Evolutionary conservation across 2,113 vertebrate genomes (phyloP), one percentile per base, ranked within the genome.

Genomic region (Pelobates fuscus): DNA sequence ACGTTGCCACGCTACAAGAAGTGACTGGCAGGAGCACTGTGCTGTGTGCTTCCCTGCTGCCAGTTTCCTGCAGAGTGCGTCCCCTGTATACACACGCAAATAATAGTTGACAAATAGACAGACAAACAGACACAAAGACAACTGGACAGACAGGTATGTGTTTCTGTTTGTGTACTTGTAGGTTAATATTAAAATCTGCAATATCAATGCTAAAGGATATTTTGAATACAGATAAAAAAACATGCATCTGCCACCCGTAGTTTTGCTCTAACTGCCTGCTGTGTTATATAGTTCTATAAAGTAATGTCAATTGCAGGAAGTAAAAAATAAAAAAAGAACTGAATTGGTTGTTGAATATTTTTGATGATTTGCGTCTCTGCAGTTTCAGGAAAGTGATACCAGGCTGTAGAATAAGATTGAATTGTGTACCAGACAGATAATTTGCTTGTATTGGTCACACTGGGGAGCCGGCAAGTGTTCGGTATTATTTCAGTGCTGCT

Each of bases 381-480:
- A 32, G 25, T 37, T 59, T 75, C 23, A 11, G 54, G 63, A 65
- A 46, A 59, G 24, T 30, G 64, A 59, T 49, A 30, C n/a, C 17
- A 43, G 37, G 63, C 32, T 55, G 29, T 20, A 23, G 14, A 67
- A 23, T 58, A 37, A 58, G 59, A 67, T 46, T n/a, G 37, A 60
- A n/a, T 25, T 26, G 30, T 29, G 62, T 18, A 52, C 24, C 24
- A 21, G 37, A 18, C 52, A 64, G 18, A 75, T 67, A 12, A 59
- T 58, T 41, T 74, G 5, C 12, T 18, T 29, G 49, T 58, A 74
- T 58, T 75, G 71, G 54, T 46, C 71, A 25, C 71, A 46, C 23
- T 57, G 63, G 71, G 71, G 63, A 58, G 71, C 55, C 71, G 27
- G 32, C 23, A 37, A 46, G 58, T 49, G 21, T n/a, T 43, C n/a